Conservation (phyloP, 2,888 invertebrate species). For the Hirudinaria manillensis region DNA sequence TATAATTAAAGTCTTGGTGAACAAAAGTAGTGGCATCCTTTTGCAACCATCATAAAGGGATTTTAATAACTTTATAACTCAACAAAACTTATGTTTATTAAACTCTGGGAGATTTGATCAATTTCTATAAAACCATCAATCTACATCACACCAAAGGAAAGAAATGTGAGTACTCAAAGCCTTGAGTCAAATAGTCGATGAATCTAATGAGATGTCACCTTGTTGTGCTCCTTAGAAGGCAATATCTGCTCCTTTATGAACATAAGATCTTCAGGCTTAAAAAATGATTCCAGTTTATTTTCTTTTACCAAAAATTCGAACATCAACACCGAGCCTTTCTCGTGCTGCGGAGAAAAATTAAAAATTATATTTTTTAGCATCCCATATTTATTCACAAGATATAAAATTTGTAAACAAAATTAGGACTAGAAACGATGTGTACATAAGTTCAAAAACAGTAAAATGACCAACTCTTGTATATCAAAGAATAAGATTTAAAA, state of each 20-base stretch:
- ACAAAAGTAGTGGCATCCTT: too few relatives aligned
- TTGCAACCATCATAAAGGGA: too few relatives aligned
- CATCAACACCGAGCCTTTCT: constrained; percentile 56
- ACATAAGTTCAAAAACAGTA: neutral
- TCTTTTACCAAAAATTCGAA: constrained; percentile 55
- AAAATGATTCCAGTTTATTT: constrained; percentile 48
- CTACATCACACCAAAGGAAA: too few relatives aligned
- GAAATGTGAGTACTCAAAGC: neutral
- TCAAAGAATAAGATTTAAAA: too few relatives aligned
- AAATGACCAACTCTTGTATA: too few relatives aligned
- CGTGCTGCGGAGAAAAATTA: constrained; percentile 54
- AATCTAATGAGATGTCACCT: neutral
- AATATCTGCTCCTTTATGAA: constrained; percentile 58
- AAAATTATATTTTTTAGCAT: neutral
- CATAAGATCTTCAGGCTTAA: constrained; percentile 49
- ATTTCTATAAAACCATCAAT: neutral
- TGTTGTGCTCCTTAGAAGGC: neutral
- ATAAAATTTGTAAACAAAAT: too few relatives aligned
- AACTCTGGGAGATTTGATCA: neutral
- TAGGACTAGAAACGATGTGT: too few relatives aligned
- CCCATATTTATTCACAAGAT: too few relatives aligned
- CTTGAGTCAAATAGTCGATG: too few relatives aligned
- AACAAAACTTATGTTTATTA: neutral
- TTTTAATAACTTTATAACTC: neutral
- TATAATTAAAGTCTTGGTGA: too few relatives aligned